Evolutionary conservation across 2,113 vertebrate species (phyloP).

Genomic region (Ctenodactylus gundi): DNA sequence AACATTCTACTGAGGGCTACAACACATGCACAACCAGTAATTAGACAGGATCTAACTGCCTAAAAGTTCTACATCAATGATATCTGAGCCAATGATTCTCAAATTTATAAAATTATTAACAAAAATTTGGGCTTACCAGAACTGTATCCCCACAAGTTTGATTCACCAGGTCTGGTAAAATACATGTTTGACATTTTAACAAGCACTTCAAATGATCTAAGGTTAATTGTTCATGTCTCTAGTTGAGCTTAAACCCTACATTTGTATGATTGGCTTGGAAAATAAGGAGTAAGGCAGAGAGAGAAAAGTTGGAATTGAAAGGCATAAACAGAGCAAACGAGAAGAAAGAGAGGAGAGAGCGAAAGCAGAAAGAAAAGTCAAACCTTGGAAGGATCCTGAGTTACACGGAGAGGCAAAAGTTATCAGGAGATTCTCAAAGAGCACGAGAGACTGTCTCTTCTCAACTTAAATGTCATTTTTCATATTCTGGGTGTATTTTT

Average conservation of each 20-base stretch:
- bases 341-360: neutral
- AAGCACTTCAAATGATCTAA: neutral
- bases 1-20: neutral
- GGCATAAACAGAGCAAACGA: fast-evolving
- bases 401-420: neutral
- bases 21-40: neutral
- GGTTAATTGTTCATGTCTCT: neutral
- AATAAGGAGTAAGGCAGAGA: neutral
- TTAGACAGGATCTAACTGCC: neutral
- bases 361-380: neutral
- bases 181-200: neutral
- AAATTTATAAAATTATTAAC: neutral
- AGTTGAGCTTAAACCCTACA: neutral
- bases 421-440: slow-evolving; percentile 8
- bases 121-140: neutral
- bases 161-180: neutral
- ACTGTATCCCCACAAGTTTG: neutral
- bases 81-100: neutral
- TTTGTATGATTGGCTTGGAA: neutral
- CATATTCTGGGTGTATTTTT: slow-evolving; percentile 31
- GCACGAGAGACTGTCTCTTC: neutral
- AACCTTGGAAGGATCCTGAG: neutral
- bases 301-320: too few relatives aligned
- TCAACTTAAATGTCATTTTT: slow-evolving; percentile 35
- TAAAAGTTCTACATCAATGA: neutral